Percentiles rank a stretch among this genome's conserved stretches.
These are phyloP conservation scores for Hydropsyche betteni DNA, from an alignment of 2,888 invertebrate species.

Conservation along the genomic window DNA sequence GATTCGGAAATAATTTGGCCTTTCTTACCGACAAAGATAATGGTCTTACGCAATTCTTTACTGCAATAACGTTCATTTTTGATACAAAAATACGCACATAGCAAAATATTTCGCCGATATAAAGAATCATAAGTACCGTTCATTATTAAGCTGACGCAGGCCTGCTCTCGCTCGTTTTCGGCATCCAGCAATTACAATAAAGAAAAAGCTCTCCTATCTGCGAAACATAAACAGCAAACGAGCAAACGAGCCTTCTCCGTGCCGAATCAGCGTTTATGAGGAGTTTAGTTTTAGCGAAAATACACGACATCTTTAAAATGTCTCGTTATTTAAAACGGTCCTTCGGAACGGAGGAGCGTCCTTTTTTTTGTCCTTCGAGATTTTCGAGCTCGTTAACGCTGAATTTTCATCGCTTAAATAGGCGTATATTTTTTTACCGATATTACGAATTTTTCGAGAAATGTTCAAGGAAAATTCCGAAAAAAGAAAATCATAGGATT, in stretches of 20 bases:
- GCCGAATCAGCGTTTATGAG: constrained; percentile 13
- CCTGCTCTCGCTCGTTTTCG: background rate
- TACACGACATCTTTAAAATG: constrained; percentile 8
- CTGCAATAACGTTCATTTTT: constrained; percentile 7
- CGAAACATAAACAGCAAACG: constrained; percentile 18
- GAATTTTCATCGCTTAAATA: too few relatives aligned
- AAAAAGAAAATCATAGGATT: too few relatives aligned
- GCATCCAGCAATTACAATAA: constrained; percentile 15
- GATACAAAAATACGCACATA: background rate
- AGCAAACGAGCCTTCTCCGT: constrained; percentile 9
- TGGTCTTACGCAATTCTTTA: constrained; percentile 3
- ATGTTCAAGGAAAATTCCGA: too few relatives aligned
- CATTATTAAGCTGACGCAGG: constrained; percentile 4
- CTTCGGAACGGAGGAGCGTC: background rate
- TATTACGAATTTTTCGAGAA: too few relatives aligned
- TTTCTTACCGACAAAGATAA: constrained; percentile 13
- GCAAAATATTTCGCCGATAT: background rate
- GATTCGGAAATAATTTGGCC: constrained; percentile 32
- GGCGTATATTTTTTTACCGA: too few relatives aligned
- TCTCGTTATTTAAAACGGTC: constrained; percentile 3
- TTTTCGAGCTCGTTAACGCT: too few relatives aligned
- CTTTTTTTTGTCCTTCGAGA: constrained; percentile 10
- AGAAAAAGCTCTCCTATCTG: constrained; percentile 11
- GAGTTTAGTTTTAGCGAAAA: constrained; percentile 1
- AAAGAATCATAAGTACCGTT: background rate